Conservation (phyloP, 2,113 vertebrate genomes). For the Ictidomys tridecemlineatus region DNA sequence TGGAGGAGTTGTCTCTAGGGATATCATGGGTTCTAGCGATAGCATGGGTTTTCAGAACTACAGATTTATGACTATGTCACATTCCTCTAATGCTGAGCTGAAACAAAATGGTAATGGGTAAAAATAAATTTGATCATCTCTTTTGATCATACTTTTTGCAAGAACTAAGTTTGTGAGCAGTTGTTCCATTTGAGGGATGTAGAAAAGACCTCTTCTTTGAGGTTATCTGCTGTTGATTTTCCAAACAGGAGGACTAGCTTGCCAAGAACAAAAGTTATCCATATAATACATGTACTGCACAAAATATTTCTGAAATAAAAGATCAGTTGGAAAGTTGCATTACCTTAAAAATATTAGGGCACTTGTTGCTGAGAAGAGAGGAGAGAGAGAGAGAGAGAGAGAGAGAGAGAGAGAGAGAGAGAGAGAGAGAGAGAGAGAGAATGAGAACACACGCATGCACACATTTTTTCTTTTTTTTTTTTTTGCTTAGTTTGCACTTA, state of each 20-base stretch:
- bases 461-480: background rate
- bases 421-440: too few relatives aligned
- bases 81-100: background rate
- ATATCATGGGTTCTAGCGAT: background rate
- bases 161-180: slow-evolving; percentile 43
- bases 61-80: background rate
- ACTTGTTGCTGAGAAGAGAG: background rate
- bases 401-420: too few relatives aligned
- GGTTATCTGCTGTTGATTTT: slow-evolving; percentile 66
- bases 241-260: slow-evolving; percentile 60
- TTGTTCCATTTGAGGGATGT: slow-evolving; percentile 51
- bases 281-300: slow-evolving; percentile 1
- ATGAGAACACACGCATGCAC: too few relatives aligned
- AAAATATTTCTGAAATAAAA: slow-evolving; percentile 61
- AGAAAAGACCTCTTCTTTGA: slow-evolving; percentile 57
- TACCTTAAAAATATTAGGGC: slow-evolving; percentile 34
- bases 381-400: too few relatives aligned
- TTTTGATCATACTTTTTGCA: slow-evolving; percentile 38
- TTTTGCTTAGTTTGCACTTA: slow-evolving; percentile 52
- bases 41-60: background rate
- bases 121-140: slow-evolving; percentile 13
- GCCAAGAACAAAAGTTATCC: slow-evolving; percentile 69
- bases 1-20: background rate
- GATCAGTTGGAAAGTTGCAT: slow-evolving; percentile 31
- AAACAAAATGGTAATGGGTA: background rate